Evolutionary conservation across 2,888 invertebrate species (phyloP), one percentile per base, ranked within the genome.

Genomic region (Drosophila kanekoi): DNA sequence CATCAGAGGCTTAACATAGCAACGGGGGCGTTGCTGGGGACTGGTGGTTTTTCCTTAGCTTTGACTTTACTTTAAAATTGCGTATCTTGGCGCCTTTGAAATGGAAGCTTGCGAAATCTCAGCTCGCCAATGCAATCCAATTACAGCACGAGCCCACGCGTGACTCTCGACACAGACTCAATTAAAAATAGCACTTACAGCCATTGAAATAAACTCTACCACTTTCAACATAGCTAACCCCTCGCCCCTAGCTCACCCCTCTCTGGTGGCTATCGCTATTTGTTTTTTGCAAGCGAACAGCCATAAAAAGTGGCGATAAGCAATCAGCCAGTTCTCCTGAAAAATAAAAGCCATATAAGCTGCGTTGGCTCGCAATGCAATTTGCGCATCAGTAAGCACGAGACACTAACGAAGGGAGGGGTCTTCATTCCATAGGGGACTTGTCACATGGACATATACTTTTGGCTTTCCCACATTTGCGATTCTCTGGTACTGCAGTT

Each of bases 41-140:
- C 14, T 41, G 28, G 18, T 49, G 45, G 38, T 10, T 62, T 38
- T 45, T 63, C 54, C 40, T 41, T 14, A 48, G 45, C 35, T 38
- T 14, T 8, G 14, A 48, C 33, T 40, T 61, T 51, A 47, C 67
- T 74, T 83, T 57, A 62, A 64, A 66, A 58, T 52, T 56, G 47
- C 44, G 43, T 64, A 41, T 53, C 49, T 45, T 49, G 33, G 41
- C 38, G 53, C 48, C 66, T 82, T 61, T 62, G 20, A 70, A 67
- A 79, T 35, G 23, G 13, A 48, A 60, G 48, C 41, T 53, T 53
- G 52, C 28, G 38, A 62, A 74, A 81, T 83, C 78, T 77, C 47
- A 28, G 61, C 8, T 35, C 38, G 33, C 20, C 61, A 45, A n/a
- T 61, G 47, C 79, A 84, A 81, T 81, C 81, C 87, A 81, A 81